These are phyloP conservation scores for Atrichornis clamosus DNA, from an alignment of 2,113 vertebrate species.

Conservation along the genomic window DNA sequence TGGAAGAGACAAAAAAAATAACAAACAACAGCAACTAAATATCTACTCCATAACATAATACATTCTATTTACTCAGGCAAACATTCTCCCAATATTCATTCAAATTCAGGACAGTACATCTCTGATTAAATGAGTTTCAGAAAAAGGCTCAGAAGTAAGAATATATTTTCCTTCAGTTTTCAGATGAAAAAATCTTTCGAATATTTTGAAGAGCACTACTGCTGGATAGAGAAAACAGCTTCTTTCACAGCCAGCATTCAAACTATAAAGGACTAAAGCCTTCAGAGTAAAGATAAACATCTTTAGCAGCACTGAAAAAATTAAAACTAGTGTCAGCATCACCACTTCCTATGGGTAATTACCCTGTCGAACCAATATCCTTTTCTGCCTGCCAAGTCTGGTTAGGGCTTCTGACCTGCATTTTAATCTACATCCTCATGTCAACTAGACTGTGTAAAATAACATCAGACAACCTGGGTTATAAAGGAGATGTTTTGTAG, in stretches of 20 bases:
- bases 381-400: not conserved
- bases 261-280: not conserved
- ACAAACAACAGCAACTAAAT: not conserved
- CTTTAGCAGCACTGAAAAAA: slow-evolving; percentile 7
- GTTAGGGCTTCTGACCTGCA: not conserved
- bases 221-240: not conserved
- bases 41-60: not conserved
- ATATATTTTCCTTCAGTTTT: not conserved
- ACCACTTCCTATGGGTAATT: slow-evolving; percentile 1
- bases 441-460: not conserved
- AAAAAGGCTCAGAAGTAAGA: not conserved
- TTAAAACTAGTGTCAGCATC: not conserved
- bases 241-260: slow-evolving; percentile 11
- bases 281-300: slow-evolving; percentile 25
- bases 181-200: not conserved
- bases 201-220: not conserved
- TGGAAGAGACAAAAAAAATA: not conserved
- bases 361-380: not conserved
- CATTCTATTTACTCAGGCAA: not conserved
- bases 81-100: not conserved
- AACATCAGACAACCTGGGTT: not conserved
- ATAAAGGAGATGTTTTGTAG: not conserved
- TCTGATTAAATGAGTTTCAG: slow-evolving; percentile 1
- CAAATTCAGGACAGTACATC: not conserved
- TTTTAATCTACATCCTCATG: not conserved